phyloP scores from a whole-genome alignment of 2,113 vertebrate genomes.

The Notechis scutatus region DNA sequence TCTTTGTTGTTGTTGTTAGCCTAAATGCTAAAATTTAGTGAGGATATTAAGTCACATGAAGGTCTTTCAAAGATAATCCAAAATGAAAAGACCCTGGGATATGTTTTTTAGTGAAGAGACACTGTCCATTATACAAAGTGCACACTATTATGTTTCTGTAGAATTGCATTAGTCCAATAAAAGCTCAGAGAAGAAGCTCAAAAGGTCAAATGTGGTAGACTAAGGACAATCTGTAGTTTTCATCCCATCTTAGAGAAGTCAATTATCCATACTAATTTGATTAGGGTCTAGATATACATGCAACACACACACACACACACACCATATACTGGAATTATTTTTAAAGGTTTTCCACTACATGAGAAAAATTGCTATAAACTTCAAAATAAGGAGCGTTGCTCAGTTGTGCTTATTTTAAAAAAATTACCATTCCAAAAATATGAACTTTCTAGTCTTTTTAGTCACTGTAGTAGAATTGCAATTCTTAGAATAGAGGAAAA shows the following conservation, averaged over 20 bases:
- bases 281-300: neutral
- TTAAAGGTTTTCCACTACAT: neutral
- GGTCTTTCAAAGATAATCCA: neutral
- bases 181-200: neutral
- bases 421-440: neutral
- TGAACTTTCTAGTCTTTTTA: neutral
- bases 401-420: neutral
- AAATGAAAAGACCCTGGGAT: neutral
- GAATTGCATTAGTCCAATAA: conserved; percentile 2
- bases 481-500: neutral
- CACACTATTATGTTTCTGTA: neutral
- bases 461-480: neutral
- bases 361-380: neutral
- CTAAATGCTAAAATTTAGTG: neutral
- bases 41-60: neutral
- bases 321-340: neutral
- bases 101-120: neutral
- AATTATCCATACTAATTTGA: neutral
- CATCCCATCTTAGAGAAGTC: neutral
- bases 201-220: neutral
- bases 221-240: neutral
- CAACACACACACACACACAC: neutral
- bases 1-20: neutral
- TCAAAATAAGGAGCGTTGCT: neutral
- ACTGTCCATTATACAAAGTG: conserved; percentile 4